Evolutionary conservation across 2,797 vertebrate genomes (phyloP).

Genomic region (Sebastiscus albofasciatus): DNA sequence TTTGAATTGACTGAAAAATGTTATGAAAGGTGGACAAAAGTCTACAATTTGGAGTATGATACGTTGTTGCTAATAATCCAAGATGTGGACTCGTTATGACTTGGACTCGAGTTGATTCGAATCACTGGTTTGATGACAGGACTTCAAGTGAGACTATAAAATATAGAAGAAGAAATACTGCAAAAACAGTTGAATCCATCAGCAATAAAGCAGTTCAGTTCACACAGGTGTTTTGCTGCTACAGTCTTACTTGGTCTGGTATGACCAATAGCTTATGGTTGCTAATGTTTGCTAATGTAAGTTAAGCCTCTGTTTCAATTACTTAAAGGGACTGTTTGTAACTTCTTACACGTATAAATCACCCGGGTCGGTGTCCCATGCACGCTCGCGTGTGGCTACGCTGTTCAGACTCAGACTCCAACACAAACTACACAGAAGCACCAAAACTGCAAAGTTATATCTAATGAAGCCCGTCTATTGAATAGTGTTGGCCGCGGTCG

Average conservation of each 20-base stretch:
- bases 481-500: no score
- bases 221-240: not conserved
- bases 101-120: not conserved
- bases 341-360: no score
- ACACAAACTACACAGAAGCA: no score
- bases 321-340: no score
- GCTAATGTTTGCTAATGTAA: not conserved
- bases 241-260: not conserved
- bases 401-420: no score
- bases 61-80: not conserved
- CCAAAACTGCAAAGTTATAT: no score
- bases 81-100: not conserved
- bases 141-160: not conserved
- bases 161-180: not conserved
- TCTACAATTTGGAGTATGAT: not conserved
- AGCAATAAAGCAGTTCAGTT: not conserved
- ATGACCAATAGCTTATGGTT: not conserved
- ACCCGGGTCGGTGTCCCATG: no score
- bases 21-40: not conserved
- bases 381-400: no score
- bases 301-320: no score
- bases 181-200: not conserved
- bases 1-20: not conserved
- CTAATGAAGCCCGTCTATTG: no score
- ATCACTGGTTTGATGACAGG: not conserved